Base-by-base conservation (phyloP, 2,797 vertebrate species). In the Aldrovandia affinis region DNA sequence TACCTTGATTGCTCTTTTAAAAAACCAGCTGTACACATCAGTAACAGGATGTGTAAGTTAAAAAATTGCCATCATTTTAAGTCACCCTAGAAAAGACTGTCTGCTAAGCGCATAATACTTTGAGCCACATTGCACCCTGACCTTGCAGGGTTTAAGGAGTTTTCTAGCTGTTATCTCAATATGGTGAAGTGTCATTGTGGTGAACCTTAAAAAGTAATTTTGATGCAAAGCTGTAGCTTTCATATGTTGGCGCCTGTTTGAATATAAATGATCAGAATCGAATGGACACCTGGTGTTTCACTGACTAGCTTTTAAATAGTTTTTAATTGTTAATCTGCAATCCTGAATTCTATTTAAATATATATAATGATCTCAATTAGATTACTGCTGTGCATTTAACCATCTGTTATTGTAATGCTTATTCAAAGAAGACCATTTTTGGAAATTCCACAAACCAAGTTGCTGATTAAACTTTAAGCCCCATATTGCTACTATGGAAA, bases 401-500 rank as follows among this genome's bases (percentile, higher is more conserved):
- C 15, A 20, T 14, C 65, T 70, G 30, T 70, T 70, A 70, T 70
- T 70, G 33, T 70, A 70, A 18, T n/a, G 1, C 42, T 77, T 25
- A 14, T 44, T 8, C 30, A n/a, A 70, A 52, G 70, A 81, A 80
- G 63, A 70, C 22, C 42, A 33, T 52, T 73, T 50, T 39, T 81
- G 65, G 65, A 63, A 81, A 82, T 42, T 39, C 33, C 82, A 28
- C 81, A 57, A 55, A 28, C 55, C 82, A 28, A 90, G 83, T 83
- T 88, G 91, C 91, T 86, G 85, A 85, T 80, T 84, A 83, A 78
- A 63, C 65, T 59, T 54, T 80, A 70, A 77, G 78, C 39, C 70
- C 77, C 82, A 83, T 83, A 81, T 82, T 33, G 50, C 81, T 83
- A 39, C 70, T 82, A 84, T 55, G 8, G 79, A 83, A 85, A 87